Base-by-base conservation (phyloP, 1,140 invertebrate genomes). In the Pseudomyrmex flavicornis region DNA sequence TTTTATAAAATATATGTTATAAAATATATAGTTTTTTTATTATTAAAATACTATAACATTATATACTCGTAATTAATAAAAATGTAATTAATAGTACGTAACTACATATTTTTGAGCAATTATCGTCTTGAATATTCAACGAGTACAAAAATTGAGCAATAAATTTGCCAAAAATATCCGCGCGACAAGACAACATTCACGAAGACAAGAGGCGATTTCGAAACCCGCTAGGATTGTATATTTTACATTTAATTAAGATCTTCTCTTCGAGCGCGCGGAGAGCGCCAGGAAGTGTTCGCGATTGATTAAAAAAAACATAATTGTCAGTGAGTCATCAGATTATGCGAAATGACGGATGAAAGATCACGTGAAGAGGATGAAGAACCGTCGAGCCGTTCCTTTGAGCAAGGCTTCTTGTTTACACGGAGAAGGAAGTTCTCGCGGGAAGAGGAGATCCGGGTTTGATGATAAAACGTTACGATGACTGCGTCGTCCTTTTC, bases 381-480 rank as follows among this genome's bases (percentile, higher is more conserved):
- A 68, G 63, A 68, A 70, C 44, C 59, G 2, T 52, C 35, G 26
- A 46, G 15, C 35, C 35, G 35, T 35, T 35, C 0, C 35, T 35
- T 35, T 12, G 52, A 69, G 26, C 26, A 26, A 58, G 62, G 52
- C 69, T 69, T 79, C 54, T 79, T 56, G 63, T 58, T 68, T 69
- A 15, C 26, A n/a, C 48, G n/a, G 17, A 52, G 44, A 69, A 69
- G 50, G 61, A 48, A 66, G 54, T 77, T 70, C 72, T 75, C 44
- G 15, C 74, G 48, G 46, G 3, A 50, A 54, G 58, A 20, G 52
- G 17, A 86, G 76, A 79, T 70, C 65, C 65, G 54, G 44, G 65
- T 70, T 59, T 54, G 68, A 35, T 17, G 85, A 88, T 88, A 88
- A 87, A 88, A 88, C 35, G 15, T 35, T 46, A 44, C 26, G 26